These are phyloP conservation scores for Podilymbus podiceps DNA, from an alignment of 2,113 vertebrate species.

Conservation along the genomic window DNA sequence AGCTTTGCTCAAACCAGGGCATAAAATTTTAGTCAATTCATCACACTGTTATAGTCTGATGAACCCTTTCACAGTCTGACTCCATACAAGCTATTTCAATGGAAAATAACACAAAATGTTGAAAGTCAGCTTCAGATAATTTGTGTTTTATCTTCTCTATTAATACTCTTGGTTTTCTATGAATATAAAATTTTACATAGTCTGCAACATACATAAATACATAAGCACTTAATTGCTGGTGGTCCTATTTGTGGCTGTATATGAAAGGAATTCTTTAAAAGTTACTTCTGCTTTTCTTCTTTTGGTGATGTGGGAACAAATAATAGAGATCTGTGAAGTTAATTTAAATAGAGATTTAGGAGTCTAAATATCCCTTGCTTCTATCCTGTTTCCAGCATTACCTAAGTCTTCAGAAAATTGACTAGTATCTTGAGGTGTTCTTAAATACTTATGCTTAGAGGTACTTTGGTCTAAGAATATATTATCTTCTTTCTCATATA, in stretches of 20 bases:
- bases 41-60: neutral
- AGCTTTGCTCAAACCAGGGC: neutral
- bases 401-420: neutral
- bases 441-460: neutral
- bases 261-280: neutral
- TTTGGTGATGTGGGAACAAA: neutral
- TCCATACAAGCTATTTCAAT: neutral
- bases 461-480: neutral
- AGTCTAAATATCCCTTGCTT: neutral
- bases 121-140: neutral
- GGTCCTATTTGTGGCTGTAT: neutral
- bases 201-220: neutral
- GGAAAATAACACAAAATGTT: neutral
- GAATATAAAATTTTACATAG: neutral
- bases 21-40: neutral
- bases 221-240: neutral
- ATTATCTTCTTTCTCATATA: neutral
- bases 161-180: neutral
- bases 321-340: neutral
- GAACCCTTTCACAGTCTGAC: neutral
- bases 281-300: neutral
- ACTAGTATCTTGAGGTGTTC: neutral
- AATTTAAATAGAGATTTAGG: neutral
- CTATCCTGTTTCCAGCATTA: neutral
- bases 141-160: neutral